phyloP scores from a whole-genome alignment of 2,888 invertebrate genomes.

The Drosophila niveifrons region DNA sequence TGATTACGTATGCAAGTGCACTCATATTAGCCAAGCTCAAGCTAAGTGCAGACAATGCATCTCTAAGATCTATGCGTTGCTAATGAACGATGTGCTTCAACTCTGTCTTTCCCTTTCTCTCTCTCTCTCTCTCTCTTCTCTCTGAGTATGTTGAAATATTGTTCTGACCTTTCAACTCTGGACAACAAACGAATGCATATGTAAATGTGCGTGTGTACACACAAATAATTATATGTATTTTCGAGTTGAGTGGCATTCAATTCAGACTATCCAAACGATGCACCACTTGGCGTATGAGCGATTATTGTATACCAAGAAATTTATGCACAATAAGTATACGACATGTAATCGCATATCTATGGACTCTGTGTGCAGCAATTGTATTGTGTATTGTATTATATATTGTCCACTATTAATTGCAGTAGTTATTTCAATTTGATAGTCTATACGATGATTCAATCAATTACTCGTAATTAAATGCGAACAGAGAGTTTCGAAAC shows the following conservation, averaged over 20 bases:
- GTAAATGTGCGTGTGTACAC: not conserved
- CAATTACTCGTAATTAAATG: not conserved
- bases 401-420: not conserved
- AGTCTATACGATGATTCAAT: not conserved
- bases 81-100: conserved; percentile 48
- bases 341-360: not conserved
- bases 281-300: conserved; percentile 19
- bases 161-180: conserved; percentile 2
- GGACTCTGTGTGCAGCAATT: not conserved
- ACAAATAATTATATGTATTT: not conserved
- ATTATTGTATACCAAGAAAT: conserved; percentile 8
- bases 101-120: not conserved
- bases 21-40: conserved; percentile 1
- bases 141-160: conserved; percentile 1
- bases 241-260: not conserved
- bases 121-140: not conserved
- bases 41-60: conserved; percentile 20
- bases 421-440: not conserved
- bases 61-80: conserved; percentile 9
- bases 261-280: not conserved
- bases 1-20: not conserved
- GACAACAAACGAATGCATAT: not conserved
- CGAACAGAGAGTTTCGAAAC: not conserved
- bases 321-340: not conserved
- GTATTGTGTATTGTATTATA: not conserved